Conservation (phyloP, 2,888 invertebrate species). For the Apodemia hepburni region DNA sequence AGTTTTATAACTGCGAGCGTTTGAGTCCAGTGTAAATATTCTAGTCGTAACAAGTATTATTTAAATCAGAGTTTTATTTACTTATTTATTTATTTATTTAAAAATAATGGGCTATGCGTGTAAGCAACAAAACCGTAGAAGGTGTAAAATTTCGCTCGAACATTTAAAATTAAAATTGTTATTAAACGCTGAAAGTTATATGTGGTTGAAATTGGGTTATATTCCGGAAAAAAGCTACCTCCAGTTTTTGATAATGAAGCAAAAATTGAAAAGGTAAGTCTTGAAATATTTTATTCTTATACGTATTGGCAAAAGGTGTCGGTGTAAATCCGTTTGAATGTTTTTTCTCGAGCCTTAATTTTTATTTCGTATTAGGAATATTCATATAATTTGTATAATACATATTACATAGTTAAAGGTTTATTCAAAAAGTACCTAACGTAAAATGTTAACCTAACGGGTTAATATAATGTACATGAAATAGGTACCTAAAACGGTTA, state of each 20-base stretch:
- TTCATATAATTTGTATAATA: too few species aligned
- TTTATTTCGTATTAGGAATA: too few species aligned
- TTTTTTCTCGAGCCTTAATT: too few species aligned
- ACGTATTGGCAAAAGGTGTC: too few species aligned
- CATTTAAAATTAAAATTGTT: conserved; percentile 34
- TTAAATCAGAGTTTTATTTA: conserved; percentile 5
- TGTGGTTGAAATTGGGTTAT: conserved; percentile 6
- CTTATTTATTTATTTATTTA: conserved; percentile 13
- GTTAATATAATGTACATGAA: too few species aligned
- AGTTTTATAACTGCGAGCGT: background rate
- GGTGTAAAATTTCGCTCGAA: conserved; percentile 26
- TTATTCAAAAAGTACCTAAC: too few species aligned
- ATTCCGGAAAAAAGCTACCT: background rate
- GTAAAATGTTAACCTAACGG: too few species aligned
- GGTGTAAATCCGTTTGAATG: too few species aligned
- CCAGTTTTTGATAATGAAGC: background rate
- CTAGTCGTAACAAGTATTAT: conserved; percentile 12
- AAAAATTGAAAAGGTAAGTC: background rate
- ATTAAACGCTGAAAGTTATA: conserved; percentile 33
- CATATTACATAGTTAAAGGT: too few species aligned
- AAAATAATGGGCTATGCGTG: conserved; percentile 41
- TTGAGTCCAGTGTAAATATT: conserved; percentile 3
- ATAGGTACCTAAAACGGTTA: too few species aligned
- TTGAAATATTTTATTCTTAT: background rate
- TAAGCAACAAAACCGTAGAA: conserved; percentile 34